A percentile compares a stretch with the other conserved stretches of the same genome.
Conservation (phyloP, 2,888 invertebrate species). For the Perizoma affinitatum region DNA sequence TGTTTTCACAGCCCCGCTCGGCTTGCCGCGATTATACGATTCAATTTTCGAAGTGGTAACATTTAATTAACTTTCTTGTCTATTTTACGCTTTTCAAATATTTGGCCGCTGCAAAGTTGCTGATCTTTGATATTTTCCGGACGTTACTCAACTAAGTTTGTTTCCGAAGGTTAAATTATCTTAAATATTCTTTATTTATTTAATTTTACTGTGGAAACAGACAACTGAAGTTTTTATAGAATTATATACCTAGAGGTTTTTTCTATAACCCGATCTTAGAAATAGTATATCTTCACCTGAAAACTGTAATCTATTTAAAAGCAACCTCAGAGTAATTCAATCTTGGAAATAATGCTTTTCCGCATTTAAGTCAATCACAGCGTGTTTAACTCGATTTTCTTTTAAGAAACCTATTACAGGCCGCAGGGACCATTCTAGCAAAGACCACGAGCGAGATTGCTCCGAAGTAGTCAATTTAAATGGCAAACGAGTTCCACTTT, state of each 20-base stretch:
- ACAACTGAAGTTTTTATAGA: constrained; percentile 6
- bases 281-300: not conserved
- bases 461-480: constrained; percentile 77
- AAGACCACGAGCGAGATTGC: constrained; percentile 66
- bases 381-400: constrained; percentile 76
- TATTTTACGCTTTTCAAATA: constrained; percentile 55
- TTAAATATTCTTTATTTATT: constrained; percentile 17
- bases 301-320: constrained; percentile 9
- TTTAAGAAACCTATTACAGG: constrained; percentile 76
- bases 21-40: constrained; percentile 65
- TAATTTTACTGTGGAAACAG: constrained; percentile 4
- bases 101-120: constrained; percentile 47
- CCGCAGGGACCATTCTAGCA: constrained; percentile 70
- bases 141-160: constrained; percentile 21
- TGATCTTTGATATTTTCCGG: constrained; percentile 36
- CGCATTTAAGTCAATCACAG: constrained; percentile 77
- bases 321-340: constrained; percentile 19
- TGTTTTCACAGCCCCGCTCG: constrained; percentile 40
- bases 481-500: constrained; percentile 72
- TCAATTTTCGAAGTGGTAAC: constrained; percentile 71
- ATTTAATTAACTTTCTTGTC: constrained; percentile 62
- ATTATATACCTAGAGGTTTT: not conserved
- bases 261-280: no score
- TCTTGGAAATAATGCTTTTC: constrained; percentile 53
- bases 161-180: constrained; percentile 3